Evolutionary conservation across 2,113 vertebrate species (phyloP).

Genomic region (Alligator sinensis): DNA sequence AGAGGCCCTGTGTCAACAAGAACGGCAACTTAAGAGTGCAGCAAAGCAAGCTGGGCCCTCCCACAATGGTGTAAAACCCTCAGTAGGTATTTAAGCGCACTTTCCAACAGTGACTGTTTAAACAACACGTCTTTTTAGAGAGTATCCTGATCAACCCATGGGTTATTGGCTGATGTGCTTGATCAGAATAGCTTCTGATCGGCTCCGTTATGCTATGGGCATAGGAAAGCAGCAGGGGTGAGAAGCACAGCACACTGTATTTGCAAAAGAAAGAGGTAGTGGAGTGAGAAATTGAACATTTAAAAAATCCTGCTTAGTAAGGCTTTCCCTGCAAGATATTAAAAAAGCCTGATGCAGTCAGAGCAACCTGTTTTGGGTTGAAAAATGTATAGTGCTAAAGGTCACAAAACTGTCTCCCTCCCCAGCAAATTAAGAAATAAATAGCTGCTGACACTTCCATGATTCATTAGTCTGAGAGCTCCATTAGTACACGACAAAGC

Average conservation of each 20-base stretch:
- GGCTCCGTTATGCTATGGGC: neutral
- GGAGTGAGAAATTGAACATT: neutral
- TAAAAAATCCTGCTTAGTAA: neutral
- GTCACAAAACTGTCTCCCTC: conserved; percentile 35
- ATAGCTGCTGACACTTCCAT: conserved; percentile 45
- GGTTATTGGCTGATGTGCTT: neutral
- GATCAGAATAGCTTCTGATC: neutral
- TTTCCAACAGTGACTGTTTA: neutral
- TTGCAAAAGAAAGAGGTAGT: neutral
- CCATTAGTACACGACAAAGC: neutral
- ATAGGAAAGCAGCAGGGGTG: neutral
- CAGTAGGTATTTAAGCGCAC: no score
- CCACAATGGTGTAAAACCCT: fast-evolving
- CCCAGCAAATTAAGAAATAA: conserved; percentile 42
- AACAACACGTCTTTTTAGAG: neutral
- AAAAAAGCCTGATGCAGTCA: conserved; percentile 20
- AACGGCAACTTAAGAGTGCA: neutral
- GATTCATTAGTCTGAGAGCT: conserved; percentile 44
- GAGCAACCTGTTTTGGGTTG: conserved; percentile 26
- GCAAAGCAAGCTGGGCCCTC: neutral
- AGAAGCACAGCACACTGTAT: neutral
- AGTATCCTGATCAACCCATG: no score
- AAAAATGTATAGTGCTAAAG: conserved; percentile 58
- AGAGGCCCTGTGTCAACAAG: neutral
- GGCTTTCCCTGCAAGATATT: conserved; percentile 6